Evolutionary conservation across 2,797 vertebrate species (phyloP).

Genomic region (Eurystomus glaucurus): DNA sequence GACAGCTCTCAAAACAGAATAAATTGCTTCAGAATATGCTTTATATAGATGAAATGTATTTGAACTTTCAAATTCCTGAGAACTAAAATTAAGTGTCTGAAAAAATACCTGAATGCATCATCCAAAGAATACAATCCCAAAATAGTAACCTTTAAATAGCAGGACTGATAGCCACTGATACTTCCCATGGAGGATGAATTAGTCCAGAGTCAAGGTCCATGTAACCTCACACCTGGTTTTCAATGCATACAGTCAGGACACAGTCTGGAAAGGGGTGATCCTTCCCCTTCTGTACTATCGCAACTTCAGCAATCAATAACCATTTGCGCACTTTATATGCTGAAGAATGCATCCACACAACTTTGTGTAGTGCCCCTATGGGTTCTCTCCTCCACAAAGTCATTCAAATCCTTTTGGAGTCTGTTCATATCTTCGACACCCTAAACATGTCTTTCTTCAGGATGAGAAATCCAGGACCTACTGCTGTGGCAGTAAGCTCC

Average conservation of each 20-base stretch:
- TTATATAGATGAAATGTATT: constrained; percentile 13
- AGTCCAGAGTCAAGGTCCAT: not conserved
- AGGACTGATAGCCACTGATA: fast-evolving
- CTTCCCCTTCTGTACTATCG: not conserved
- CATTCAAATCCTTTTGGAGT: not conserved
- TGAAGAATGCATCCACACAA: not conserved
- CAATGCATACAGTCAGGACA: not conserved
- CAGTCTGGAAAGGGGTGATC: not conserved
- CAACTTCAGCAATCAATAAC: not conserved
- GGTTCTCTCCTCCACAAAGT: not conserved
- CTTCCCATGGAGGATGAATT: not conserved
- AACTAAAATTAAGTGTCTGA: constrained; percentile 37
- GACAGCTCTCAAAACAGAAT: constrained; percentile 35
- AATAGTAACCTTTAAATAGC: not conserved
- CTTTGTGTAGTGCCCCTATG: not conserved
- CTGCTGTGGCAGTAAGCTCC: not conserved
- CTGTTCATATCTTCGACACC: not conserved
- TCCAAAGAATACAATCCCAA: not conserved
- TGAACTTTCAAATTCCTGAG: not conserved
- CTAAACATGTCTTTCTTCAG: not conserved
- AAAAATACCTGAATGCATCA: not conserved
- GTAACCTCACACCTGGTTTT: not conserved
- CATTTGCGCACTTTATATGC: fast-evolving
- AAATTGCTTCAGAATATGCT: constrained; percentile 29
- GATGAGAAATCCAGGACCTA: not conserved